Evolutionary conservation across 2,797 vertebrate species (phyloP), one percentile per base, ranked within the genome.

Genomic region (Falco naumanni): DNA sequence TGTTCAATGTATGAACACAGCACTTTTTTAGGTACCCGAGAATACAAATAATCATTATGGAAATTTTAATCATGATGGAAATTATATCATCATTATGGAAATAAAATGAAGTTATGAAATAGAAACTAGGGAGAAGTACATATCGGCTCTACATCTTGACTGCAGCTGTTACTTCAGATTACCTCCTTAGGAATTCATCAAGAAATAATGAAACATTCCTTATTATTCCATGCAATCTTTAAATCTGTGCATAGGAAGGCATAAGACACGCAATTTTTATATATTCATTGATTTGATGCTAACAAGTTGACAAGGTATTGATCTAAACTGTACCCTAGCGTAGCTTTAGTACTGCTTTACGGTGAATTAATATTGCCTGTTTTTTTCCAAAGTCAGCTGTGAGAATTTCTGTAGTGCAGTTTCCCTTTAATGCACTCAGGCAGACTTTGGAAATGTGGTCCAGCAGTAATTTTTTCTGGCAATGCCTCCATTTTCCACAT

Each of bases 161-260:
- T 92, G 78, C 75, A 78, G 88, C 81, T 92, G 71, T 87, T 93
- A 69, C 41, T 83, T 89, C n/a, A 63, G 24, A 29, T 68, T 88
- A 59, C 31, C 22, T 80, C 26, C 53, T 83, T 75, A 64, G 51
- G 29, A 78, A 83, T 89, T 94, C 10, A 71, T 77, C 64, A 75
- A 64, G 72, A 96, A 89, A 74, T 70, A 83, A 90, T 75, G 68
- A 47, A 95, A 80, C 50, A 39, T 51, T 79, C 45, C 80, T 76
- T 66, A 72, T 22, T 89, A 66, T 76, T 82, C 51, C 17, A 12
- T n/a, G 41, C 21, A 85, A 2, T 74, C 75, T 82, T 87, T 85
- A 85, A 68, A 54, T 77, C 28, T 84, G 14, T 78, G 84, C 48
- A 20, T 25, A 59, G 57, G 29, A 96, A 61, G 31, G 22, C 24